Evolutionary conservation across 2,113 vertebrate species (phyloP).

Genomic region (Cheilinus undulatus): DNA sequence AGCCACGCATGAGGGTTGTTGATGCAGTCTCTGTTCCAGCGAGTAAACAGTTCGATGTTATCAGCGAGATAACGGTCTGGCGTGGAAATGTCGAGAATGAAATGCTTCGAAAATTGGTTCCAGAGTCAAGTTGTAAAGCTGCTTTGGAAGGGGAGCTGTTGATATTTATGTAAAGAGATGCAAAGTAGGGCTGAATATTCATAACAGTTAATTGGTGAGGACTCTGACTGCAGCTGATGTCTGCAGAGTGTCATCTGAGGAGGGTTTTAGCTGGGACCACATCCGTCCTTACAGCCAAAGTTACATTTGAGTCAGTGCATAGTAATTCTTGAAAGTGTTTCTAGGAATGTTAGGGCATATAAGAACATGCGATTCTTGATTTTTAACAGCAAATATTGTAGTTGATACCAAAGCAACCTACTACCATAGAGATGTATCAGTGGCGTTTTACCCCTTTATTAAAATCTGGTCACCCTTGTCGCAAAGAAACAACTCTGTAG

Average conservation of each 20-base stretch:
- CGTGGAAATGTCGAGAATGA: conserved; percentile 15
- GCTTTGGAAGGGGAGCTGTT: background rate
- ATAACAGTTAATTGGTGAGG: conserved; percentile 43
- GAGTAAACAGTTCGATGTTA: conserved; percentile 20
- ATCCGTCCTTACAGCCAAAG: background rate
- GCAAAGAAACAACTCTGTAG: no score
- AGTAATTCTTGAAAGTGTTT: background rate
- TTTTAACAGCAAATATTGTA: no score
- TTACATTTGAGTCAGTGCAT: background rate
- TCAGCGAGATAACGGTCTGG: conserved; percentile 22
- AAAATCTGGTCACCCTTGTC: no score
- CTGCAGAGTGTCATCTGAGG: conserved; percentile 23
- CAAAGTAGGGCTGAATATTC: conserved; percentile 60
- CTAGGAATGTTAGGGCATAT: background rate
- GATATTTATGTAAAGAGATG: conserved; percentile 59
- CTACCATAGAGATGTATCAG: no score
- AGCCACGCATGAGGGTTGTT: conserved; percentile 6
- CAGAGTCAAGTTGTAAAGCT: conserved; percentile 10
- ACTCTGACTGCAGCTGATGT: conserved; percentile 47
- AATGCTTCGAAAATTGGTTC: conserved; percentile 42
- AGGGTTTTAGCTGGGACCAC: conserved; percentile 29
- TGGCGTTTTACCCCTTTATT: no score
- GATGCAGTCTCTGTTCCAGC: conserved; percentile 15
- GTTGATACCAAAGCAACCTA: no score
- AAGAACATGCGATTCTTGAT: background rate